Evolutionary conservation across 2,888 invertebrate genomes (phyloP), one percentile per base, ranked within the genome.

Genomic region (Tiliacea aurago): DNA sequence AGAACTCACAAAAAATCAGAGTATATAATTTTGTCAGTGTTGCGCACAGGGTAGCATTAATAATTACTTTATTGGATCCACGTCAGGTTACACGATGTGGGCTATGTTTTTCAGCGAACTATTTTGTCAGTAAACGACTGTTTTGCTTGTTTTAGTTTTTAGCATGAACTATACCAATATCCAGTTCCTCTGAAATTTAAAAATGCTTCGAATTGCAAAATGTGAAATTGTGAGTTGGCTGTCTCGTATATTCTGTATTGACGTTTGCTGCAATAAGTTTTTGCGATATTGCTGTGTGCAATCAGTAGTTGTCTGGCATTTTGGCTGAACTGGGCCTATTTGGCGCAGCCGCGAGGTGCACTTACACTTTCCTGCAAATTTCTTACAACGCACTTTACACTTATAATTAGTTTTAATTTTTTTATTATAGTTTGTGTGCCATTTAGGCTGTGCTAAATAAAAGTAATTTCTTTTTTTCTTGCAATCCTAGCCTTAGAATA

Each of bases 21-120:
- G 20, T 15, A 47, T n/a, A 55, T 37, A 63, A 56, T 59, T 53
- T 59, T 20, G 1, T 13, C 13, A 18, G 43, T 53, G 18, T 15
- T 65, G 15, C 41, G n/a, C 23, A 55, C 33, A 37, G 18, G 33
- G 49, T 64, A 45, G 37, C 20, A 49, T 76, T 69, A 64, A 77
- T 69, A 70, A 62, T 45, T 20, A 51, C 55, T 71, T 68, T 80
- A 83, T 78, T 79, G 64, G 56, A 71, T 73, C 49, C 65, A 65
- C 37, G 55, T 56, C 67, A 68, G 13, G 55, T 49, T 15, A 49
- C 43, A 47, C 13, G 28, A 67, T 45, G 23, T 51, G 9, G 6
- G 47, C 20, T 11, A 43, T 55, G 49, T 79, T 68, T 78, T 73
- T 4, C 37, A 69, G 28, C 78, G 7, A 49, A 55, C 37, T 23